Percentiles rank a stretch among this genome's conserved stretches.
Conservation (phyloP, 2,888 invertebrate genomes). For the Cephus nigrinus region DNA sequence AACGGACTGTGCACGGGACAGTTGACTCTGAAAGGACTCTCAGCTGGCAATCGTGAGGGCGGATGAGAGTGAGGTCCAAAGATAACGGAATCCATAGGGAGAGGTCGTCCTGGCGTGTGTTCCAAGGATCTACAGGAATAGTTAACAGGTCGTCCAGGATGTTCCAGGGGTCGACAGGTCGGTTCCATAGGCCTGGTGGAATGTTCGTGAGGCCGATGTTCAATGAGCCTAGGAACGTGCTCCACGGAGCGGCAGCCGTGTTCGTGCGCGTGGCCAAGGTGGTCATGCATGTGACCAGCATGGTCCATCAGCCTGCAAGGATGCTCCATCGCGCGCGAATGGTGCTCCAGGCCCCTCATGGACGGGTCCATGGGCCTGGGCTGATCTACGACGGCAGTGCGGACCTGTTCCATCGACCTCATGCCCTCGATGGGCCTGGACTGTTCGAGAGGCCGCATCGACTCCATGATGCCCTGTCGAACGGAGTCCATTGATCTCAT, state of each 20-base stretch:
- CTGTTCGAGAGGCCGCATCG: conserved; percentile 31
- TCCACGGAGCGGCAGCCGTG: conserved; percentile 60
- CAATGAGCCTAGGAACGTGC: conserved; percentile 55
- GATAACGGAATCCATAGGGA: conserved; percentile 67
- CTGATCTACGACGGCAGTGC: conserved; percentile 31
- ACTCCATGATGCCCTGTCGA: conserved; percentile 43
- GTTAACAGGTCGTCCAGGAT: conserved; percentile 48
- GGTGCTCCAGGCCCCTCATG: conserved; percentile 44
- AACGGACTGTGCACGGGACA: conserved; percentile 84
- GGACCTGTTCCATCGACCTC: conserved; percentile 27
- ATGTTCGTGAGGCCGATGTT: conserved; percentile 54
- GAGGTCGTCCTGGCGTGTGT: conserved; percentile 67
- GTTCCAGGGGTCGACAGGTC: conserved; percentile 47
- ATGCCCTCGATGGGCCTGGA: conserved; percentile 54
- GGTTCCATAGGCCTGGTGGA: conserved; percentile 42
- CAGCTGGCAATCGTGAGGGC: conserved; percentile 67
- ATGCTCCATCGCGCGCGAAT: conserved; percentile 55
- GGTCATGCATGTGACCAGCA: conserved; percentile 54
- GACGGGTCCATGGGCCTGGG: conserved; percentile 33
- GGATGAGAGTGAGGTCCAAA: conserved; percentile 68
- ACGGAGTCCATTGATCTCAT: conserved; percentile 62
- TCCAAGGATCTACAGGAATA: conserved; percentile 58
- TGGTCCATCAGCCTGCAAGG: conserved; percentile 60
- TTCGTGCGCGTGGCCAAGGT: conserved; percentile 49
- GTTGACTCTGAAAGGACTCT: conserved; percentile 69